Conservation (phyloP, 2,888 invertebrate genomes). For the Nemoura dubitans region DNA sequence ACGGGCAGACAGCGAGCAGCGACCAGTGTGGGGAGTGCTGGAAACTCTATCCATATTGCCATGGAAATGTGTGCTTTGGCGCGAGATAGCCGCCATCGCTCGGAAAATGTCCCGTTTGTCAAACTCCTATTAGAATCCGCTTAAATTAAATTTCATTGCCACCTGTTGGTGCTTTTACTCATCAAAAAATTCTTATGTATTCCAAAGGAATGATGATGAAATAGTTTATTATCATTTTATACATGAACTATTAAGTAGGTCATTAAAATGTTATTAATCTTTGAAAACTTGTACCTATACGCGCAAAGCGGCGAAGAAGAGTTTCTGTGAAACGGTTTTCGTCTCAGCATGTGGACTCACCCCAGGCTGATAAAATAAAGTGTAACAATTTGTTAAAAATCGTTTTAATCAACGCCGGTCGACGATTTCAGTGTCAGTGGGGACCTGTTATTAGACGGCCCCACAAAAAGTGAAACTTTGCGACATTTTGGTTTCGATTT, state of each 20-base stretch:
- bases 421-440: neutral
- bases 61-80: neutral
- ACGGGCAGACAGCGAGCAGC: neutral
- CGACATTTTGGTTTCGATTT: neutral
- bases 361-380: neutral
- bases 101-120: neutral
- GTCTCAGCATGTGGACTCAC: neutral
- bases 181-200: neutral
- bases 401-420: neutral
- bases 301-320: neutral
- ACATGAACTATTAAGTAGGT: constrained; percentile 7
- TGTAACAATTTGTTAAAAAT: neutral
- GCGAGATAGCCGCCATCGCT: neutral
- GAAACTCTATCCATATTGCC: neutral
- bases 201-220: neutral
- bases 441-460: neutral
- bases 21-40: neutral
- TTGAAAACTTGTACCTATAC: neutral
- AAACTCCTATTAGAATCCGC: neutral
- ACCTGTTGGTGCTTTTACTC: neutral
- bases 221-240: constrained; percentile 7
- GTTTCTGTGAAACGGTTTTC: neutral
- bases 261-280: neutral
- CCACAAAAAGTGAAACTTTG: neutral
- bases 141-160: neutral